Percentiles rank a stretch among this genome's conserved stretches.
phyloP scores from a whole-genome alignment of 1,140 invertebrate genomes.

The Episyrphus balteatus region DNA sequence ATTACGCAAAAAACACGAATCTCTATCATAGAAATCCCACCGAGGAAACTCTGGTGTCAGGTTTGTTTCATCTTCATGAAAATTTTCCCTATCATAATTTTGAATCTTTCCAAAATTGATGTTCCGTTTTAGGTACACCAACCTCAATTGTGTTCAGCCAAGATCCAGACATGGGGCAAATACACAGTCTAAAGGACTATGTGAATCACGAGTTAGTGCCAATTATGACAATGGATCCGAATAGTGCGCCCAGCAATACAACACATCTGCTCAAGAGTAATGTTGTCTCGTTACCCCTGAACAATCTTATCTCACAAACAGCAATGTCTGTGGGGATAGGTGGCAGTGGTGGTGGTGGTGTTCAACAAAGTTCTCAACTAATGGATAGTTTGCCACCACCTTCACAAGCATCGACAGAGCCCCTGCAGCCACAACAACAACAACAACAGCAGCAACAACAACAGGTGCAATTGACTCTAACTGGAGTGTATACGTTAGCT shows the following conservation, averaged over 20 bases:
- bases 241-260: slow-evolving; percentile 12
- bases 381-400: slow-evolving; percentile 22
- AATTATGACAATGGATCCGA: slow-evolving; percentile 34
- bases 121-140: slow-evolving; percentile 42
- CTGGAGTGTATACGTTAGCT: slow-evolving; percentile 50
- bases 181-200: slow-evolving; percentile 23
- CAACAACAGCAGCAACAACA: slow-evolving; percentile 30
- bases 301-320: slow-evolving; percentile 1
- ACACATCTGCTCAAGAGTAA: slow-evolving; percentile 9
- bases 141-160: slow-evolving; percentile 39
- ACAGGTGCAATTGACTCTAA: slow-evolving; percentile 26
- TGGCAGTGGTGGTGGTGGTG: not conserved
- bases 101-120: not conserved
- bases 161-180: slow-evolving; percentile 9
- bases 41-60: slow-evolving; percentile 46
- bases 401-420: slow-evolving; percentile 22
- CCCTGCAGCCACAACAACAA: slow-evolving; percentile 38
- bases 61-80: slow-evolving; percentile 8
- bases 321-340: not conserved
- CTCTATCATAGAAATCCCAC: slow-evolving; percentile 52
- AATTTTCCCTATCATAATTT: not conserved
- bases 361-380: slow-evolving; percentile 15
- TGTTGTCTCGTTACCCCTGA: slow-evolving; percentile 3
- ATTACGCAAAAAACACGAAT: slow-evolving; percentile 47
- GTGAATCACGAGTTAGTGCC: slow-evolving; percentile 35